Base-by-base conservation (phyloP, 2,888 invertebrate genomes). In the Leuctra nigra region DNA sequence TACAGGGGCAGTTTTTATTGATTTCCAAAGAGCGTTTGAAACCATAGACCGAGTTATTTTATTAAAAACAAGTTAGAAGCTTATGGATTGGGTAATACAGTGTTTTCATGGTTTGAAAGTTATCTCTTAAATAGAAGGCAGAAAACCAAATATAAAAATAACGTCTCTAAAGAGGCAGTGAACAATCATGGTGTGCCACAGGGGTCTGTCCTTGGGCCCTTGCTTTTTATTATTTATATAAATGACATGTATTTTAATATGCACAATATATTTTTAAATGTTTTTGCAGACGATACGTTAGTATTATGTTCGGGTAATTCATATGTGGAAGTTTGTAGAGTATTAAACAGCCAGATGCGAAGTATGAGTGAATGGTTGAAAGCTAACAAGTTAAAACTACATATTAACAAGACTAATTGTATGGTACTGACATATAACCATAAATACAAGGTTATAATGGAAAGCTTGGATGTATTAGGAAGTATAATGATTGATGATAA, bases 1-100 rank as follows among this genome's bases (percentile, higher is more conserved):
- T 20, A 22, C 38, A 13, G 22, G 39, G 22, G 54, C 54, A 25
- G 54, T 53, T 13, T 20, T 53, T 13, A n/a, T 53, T 14, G 54
- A 53, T 23, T 36, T 53, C 20, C 39, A 35, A 22, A 39, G 36
- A 39, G 54, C 54, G n/a, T 53, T 53, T 39, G 54, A 41, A 53
- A 53, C 54, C n/a, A 24, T 53, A 22, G 54, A 53, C 39, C 16
- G 54, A 41, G 39, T 41, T 9, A 36, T 39, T 7, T 24, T 53
- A 7, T 22, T 53, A 39, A n/a, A 41, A 20, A 44, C n/a, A 53
- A 53, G 13, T 53, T 18, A 20, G 24, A 44, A 39, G 16, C 20
- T 18, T 14, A 18, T 36, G n/a, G n/a, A n/a, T n/a, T 38, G 14
- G 36, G 29, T 7, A 14, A 18, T n/a, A 39, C 20, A n/a, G 54